Evolutionary conservation across 2,888 invertebrate genomes (phyloP).

Genomic region (Steinernema carpocapsae): DNA sequence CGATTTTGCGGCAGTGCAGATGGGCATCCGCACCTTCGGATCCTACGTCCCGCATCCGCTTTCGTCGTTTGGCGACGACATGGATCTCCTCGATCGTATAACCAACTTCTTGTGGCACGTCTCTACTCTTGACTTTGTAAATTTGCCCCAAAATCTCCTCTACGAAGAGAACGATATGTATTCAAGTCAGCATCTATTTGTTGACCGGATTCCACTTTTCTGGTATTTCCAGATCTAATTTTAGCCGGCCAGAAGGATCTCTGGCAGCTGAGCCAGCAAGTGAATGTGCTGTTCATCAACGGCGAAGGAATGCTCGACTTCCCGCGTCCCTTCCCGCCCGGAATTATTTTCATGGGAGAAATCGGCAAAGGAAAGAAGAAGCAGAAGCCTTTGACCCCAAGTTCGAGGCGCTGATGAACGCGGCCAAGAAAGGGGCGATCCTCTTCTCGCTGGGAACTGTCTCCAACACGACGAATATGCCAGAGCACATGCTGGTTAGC

Average conservation of each 20-base stretch:
- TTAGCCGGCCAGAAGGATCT: slow-evolving; percentile 47
- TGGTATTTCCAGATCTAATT: no score
- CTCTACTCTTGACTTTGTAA: slow-evolving; percentile 64
- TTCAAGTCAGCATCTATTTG: slow-evolving; percentile 37
- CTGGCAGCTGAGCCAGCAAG: slow-evolving; percentile 57
- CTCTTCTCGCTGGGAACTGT: slow-evolving; percentile 63
- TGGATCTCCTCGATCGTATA: slow-evolving; percentile 56
- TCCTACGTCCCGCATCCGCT: slow-evolving; percentile 66
- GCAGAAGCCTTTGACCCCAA: slow-evolving; percentile 39
- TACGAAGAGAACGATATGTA: slow-evolving; percentile 64
- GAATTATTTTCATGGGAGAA: slow-evolving; percentile 64
- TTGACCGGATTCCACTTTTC: no score
- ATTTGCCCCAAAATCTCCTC: slow-evolving; percentile 63
- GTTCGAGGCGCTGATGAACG: slow-evolving; percentile 39
- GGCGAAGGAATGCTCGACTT: slow-evolving; percentile 68
- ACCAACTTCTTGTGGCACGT: slow-evolving; percentile 64
- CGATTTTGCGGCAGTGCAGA: slow-evolving; percentile 62
- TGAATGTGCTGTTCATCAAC: slow-evolving; percentile 59
- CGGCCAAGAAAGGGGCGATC: slow-evolving; percentile 37
- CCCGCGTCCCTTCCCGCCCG: slow-evolving; percentile 63
- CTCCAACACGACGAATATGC: slow-evolving; percentile 68
- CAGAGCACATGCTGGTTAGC: slow-evolving; percentile 59
- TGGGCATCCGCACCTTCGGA: slow-evolving; percentile 63
- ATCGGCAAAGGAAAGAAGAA: slow-evolving; percentile 46
- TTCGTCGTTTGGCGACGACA: slow-evolving; percentile 53